These are phyloP conservation scores for Pogonomyrmex californicus DNA, from an alignment of 1,140 invertebrate genomes.

Conservation along the genomic window DNA sequence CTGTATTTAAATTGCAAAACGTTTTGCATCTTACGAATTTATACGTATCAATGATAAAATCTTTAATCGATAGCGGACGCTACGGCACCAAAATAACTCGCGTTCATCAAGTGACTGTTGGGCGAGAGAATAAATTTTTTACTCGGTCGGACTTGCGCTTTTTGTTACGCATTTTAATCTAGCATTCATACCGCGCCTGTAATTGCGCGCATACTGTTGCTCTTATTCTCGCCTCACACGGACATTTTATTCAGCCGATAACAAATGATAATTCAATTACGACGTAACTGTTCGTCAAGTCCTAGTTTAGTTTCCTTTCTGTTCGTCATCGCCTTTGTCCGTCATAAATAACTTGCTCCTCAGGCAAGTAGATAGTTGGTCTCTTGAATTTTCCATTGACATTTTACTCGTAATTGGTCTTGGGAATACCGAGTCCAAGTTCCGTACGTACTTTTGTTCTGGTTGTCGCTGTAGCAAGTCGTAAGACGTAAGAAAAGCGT, in stretches of 20 bases:
- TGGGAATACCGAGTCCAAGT: slow-evolving; percentile 40
- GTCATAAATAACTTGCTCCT: slow-evolving; percentile 48
- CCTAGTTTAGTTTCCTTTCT: not conserved
- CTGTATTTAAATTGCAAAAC: slow-evolving; percentile 21
- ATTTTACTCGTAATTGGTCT: slow-evolving; percentile 66
- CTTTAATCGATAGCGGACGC: slow-evolving; percentile 8
- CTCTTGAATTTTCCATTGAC: slow-evolving; percentile 65
- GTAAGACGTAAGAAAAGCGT: slow-evolving; percentile 19
- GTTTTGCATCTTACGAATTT: slow-evolving; percentile 2
- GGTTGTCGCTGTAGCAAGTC: not conserved
- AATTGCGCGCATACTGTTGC: slow-evolving; percentile 19
- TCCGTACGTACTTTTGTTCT: slow-evolving; percentile 53
- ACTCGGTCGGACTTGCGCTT: not conserved
- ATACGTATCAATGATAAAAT: slow-evolving; percentile 47
- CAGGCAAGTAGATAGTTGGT: slow-evolving; percentile 49
- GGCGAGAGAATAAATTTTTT: slow-evolving; percentile 45
- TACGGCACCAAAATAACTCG: slow-evolving; percentile 34
- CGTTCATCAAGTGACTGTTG: slow-evolving; percentile 20
- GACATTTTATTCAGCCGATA: slow-evolving; percentile 40
- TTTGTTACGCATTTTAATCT: slow-evolving; percentile 41
- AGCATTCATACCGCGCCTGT: not conserved
- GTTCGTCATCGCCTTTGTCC: slow-evolving; percentile 9
- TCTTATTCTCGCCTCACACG: slow-evolving; percentile 5
- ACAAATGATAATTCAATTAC: slow-evolving; percentile 61
- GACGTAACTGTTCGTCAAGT: slow-evolving; percentile 17